Evolutionary conservation across 1,140 invertebrate genomes (phyloP), one percentile per base, ranked within the genome.

Genomic region (Cataglyphis hispanica): DNA sequence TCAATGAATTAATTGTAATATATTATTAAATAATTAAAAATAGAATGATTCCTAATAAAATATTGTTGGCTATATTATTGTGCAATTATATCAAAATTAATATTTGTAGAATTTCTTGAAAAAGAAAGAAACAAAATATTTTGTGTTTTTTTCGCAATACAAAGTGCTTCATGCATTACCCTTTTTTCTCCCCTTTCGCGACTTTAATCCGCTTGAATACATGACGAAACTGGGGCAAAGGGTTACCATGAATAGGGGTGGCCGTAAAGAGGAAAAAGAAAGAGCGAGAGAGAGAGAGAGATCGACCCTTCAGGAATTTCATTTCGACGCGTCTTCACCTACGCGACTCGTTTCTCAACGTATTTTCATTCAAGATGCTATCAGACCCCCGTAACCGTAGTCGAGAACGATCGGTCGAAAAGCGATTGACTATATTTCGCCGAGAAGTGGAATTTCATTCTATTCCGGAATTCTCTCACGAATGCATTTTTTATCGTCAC

Each of bases 181-280:
- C 37, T 83, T 31, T 72, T 58, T 72, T 40, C 40, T 83, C 27
- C 67, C 67, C 37, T n/a, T 72, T 72, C 67, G 67, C 53, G 67
- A 81, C 78, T 83, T 83, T 83, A 84, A 84, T 77, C 72, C 74
- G 60, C 81, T 60, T 81, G 53, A 69, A 81, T 50, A 80, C 66
- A 83, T 81, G 60, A 66, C 40, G 80, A 85, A 89, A 87, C 77
- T 89, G 70, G 86, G 86, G 75, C 86, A 83, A 86, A 89, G 88
- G 88, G 88, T 89, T 87, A 77, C 37, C 86, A 37, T 77, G 78
- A 66, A 76, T 61, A 69, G 40, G 76, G 50, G 74, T 19, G 37
- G 53, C 19, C n/a, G 81, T 53, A 27, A 61, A 85, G 63, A 25
- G 76, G 56, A 37, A 22, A 56, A 22, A 27, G 50, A 27, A 6